Base-by-base conservation (phyloP, 1,140 invertebrate species). In the Dendrolimus punctatus region DNA sequence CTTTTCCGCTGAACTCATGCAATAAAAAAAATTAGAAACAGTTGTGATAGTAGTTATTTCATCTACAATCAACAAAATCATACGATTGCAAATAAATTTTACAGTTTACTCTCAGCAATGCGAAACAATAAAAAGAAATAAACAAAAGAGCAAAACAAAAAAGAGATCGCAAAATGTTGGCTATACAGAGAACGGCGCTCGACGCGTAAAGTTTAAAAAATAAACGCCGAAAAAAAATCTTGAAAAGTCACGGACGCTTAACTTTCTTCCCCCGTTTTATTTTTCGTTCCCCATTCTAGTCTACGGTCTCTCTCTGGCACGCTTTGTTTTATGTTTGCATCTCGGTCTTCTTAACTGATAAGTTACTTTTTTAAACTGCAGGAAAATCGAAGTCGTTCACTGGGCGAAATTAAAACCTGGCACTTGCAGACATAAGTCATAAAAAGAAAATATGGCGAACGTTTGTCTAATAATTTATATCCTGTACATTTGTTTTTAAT, bases 161-260 rank as follows among this genome's bases (percentile, higher is more conserved):
- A 65, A 75, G 64, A 71, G 77, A 80, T 77, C 71, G 62, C 68
- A 73, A 74, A 78, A 73, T 62, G 67, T 61, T 78, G 60, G 62
- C 63, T 68, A 58, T 63, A 70, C 64, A 66, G 58, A 64, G 10
- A 39, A 39, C 39, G 40, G 59, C 58, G 67, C 69, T 57, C 58
- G 57, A 63, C 69, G 66, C 70, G 74, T 84, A 82, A 84, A 83
- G 54, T 82, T 84, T 83, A 82, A 86, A 86, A 86, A 81, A 85
- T 75, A 85, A 83, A 86, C 73, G 77, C 66, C 72, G 66, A 84
- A 86, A 83, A 86, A 83, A 86, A 86, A 80, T 79, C 80, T 85
- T 82, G 76, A 81, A 83, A 86, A 86, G 83, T 86, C 83, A 86
- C 81, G 83, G 83, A 82, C 80, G 83, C 80, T 86, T 86, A 86